Percentiles rank a stretch among this genome's conserved stretches.
phyloP scores from a whole-genome alignment of 2,797 vertebrate species.

The Cuniculus paca region DNA sequence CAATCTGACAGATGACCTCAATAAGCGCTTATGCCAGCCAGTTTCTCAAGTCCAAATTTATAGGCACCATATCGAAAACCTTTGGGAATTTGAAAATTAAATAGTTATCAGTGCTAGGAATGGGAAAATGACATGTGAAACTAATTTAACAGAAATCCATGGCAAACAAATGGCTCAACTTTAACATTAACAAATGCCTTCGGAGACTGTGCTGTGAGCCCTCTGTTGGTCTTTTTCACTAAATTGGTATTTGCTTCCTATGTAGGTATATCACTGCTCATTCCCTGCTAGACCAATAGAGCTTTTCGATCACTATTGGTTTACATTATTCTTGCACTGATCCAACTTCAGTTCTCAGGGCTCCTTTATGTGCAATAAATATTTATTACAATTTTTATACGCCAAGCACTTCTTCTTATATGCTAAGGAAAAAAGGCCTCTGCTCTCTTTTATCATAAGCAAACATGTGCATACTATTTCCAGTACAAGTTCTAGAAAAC shows the following conservation, averaged over 20 bases:
- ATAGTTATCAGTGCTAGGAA: conserved; percentile 41
- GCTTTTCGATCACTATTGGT: not conserved
- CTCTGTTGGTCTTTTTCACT: not conserved
- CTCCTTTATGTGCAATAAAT: not conserved
- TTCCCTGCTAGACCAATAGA: not conserved
- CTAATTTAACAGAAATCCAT: conserved; percentile 51
- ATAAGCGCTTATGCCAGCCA: not conserved
- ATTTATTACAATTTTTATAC: not conserved
- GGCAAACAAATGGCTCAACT: conserved; percentile 27
- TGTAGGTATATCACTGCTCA: not conserved
- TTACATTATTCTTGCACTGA: not conserved
- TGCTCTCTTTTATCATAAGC: not conserved
- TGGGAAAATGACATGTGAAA: conserved; percentile 39
- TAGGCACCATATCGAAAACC: not conserved
- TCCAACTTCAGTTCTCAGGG: not conserved
- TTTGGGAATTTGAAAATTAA: conserved; percentile 69
- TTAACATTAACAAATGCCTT: not conserved
- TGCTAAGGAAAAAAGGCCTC: not conserved
- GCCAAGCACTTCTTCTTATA: not conserved
- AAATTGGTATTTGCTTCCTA: not conserved
- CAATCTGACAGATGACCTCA: conserved; percentile 22
- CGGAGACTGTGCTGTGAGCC: not conserved
- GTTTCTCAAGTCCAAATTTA: conserved; percentile 55
- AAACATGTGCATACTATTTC: not conserved
- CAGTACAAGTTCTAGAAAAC: conserved; percentile 27